Percentiles rank a stretch among this genome's conserved stretches.
Conservation (phyloP, 1,140 invertebrate genomes). For the Zaprionus lachaisei region DNA sequence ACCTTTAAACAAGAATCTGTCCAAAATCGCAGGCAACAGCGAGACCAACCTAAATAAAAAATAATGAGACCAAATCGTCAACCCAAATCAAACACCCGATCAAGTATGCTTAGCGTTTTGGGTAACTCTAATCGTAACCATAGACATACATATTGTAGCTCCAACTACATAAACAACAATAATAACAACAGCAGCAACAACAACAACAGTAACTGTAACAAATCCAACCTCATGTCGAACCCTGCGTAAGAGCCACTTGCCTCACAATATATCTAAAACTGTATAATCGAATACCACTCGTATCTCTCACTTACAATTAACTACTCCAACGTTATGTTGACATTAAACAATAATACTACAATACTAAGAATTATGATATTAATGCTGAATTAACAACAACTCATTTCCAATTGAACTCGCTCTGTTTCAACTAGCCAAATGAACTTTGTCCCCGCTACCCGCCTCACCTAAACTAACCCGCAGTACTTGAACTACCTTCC, state of each 20-base stretch:
- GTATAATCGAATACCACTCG: slow-evolving; percentile 67
- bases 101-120: slow-evolving; percentile 66
- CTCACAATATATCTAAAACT: slow-evolving; percentile 56
- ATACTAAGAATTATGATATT: slow-evolving; percentile 62
- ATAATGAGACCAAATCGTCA: slow-evolving; percentile 12
- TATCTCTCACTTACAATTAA: slow-evolving; percentile 70
- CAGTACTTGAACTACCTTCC: slow-evolving; percentile 15
- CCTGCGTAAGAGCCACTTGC: slow-evolving; percentile 70
- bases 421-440: slow-evolving; percentile 66
- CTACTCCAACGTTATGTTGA: slow-evolving; percentile 38
- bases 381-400: slow-evolving; percentile 52
- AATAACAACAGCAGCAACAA: slow-evolving; percentile 18
- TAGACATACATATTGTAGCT: slow-evolving; percentile 16
- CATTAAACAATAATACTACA: slow-evolving; percentile 51
- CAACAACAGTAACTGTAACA: slow-evolving; percentile 26
- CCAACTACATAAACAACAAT: slow-evolving; percentile 36
- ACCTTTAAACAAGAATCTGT: slow-evolving; percentile 85
- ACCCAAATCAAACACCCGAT: slow-evolving; percentile 9
- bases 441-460: slow-evolving; percentile 29
- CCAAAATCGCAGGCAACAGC: slow-evolving; percentile 73
- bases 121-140: slow-evolving; percentile 22
- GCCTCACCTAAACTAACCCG: neutral
- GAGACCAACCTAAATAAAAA: neutral
- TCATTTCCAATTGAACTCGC: slow-evolving; percentile 84
- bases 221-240: slow-evolving; percentile 49